These are phyloP conservation scores for Hipparchia semele DNA, from an alignment of 2,888 invertebrate species.

Conservation along the genomic window DNA sequence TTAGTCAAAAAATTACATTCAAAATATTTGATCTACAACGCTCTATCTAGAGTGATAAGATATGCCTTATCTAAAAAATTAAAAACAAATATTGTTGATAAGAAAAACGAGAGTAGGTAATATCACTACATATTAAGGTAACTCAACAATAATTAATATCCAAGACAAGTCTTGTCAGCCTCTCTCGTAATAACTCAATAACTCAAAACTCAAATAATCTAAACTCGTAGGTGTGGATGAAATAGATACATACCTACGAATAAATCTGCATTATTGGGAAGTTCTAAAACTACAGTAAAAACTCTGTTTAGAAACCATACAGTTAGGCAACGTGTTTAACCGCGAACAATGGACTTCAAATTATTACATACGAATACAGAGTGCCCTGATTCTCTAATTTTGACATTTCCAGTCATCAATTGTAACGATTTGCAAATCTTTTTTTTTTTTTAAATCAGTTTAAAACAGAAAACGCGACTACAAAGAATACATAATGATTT, in stretches of 20 bases:
- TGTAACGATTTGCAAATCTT: too few relatives aligned
- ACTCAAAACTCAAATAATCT: not conserved
- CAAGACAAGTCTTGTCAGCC: constrained; percentile 21
- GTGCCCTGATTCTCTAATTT: too few relatives aligned
- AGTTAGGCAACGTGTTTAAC: not conserved
- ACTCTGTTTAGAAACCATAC: constrained; percentile 4
- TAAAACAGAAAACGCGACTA: too few relatives aligned
- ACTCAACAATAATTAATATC: constrained; percentile 13
- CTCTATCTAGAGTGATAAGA: constrained; percentile 5
- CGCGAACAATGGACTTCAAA: too few relatives aligned
- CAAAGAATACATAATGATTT: too few relatives aligned
- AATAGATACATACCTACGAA: too few relatives aligned
- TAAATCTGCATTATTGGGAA: not conserved
- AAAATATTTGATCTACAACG: not conserved
- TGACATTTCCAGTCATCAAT: too few relatives aligned
- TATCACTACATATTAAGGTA: not conserved
- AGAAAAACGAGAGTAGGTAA: constrained; percentile 5
- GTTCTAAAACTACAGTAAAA: not conserved
- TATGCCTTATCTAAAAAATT: constrained; percentile 1
- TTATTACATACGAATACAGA: too few relatives aligned
- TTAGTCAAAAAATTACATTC: not conserved
- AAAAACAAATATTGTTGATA: not conserved
- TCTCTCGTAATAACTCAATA: constrained; percentile 17
- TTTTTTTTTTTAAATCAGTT: too few relatives aligned
- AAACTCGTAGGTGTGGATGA: not conserved